Conservation (phyloP, 2,797 vertebrate genomes). For the Amblyopsis hoosieri region DNA sequence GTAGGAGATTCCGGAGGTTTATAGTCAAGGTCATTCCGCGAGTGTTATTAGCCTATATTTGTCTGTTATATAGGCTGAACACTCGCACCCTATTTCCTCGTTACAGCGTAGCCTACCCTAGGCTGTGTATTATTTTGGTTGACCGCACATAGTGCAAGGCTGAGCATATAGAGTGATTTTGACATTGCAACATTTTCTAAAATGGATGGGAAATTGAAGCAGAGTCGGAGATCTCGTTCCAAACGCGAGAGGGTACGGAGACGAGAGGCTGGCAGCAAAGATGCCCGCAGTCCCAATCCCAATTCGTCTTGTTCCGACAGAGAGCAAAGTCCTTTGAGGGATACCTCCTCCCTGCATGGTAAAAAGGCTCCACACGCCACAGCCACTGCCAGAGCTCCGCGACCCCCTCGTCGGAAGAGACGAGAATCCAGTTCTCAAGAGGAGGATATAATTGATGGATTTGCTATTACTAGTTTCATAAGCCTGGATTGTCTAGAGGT, state of each 20-base stretch:
- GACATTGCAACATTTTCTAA: slow-evolving; percentile 59
- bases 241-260: slow-evolving; percentile 89
- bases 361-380: slow-evolving; percentile 78
- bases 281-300: slow-evolving; percentile 85
- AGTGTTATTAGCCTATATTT: slow-evolving; percentile 68
- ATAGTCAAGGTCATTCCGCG: slow-evolving; percentile 81
- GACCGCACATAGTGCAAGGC: slow-evolving; percentile 39
- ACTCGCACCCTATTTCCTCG: slow-evolving; percentile 42
- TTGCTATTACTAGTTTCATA: slow-evolving; percentile 93
- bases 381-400: slow-evolving; percentile 79
- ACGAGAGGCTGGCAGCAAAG: slow-evolving; percentile 83
- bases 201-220: slow-evolving; percentile 92
- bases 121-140: slow-evolving; percentile 61
- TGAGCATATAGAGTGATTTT: slow-evolving; percentile 53
- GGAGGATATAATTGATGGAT: slow-evolving; percentile 96
- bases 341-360: slow-evolving; percentile 80
- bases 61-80: slow-evolving; percentile 54
- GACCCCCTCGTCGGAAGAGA: slow-evolving; percentile 87
- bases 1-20: slow-evolving; percentile 72
- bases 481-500: slow-evolving; percentile 95
- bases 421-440: slow-evolving; percentile 94
- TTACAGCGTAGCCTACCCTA: slow-evolving; percentile 51
- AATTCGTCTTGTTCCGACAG: slow-evolving; percentile 89
- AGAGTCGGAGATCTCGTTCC: slow-evolving; percentile 88
- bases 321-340: slow-evolving; percentile 86